phyloP scores from a whole-genome alignment of 2,113 vertebrate genomes.

The Notothenia rossii region DNA sequence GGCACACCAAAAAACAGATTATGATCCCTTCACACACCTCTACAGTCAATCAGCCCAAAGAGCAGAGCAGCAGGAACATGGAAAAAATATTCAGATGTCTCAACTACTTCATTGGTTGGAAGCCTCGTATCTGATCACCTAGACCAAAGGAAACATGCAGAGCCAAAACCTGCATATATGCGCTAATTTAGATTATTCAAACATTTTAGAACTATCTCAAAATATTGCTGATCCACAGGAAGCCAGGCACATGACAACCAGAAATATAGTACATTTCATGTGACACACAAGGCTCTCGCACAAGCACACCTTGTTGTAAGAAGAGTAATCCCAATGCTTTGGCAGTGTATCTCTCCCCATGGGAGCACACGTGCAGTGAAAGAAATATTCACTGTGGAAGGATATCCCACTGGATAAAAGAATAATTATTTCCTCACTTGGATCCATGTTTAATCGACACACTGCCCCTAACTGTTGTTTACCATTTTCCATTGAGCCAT shows the following conservation, averaged over 20 bases:
- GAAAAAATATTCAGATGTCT: not conserved
- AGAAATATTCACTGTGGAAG: not conserved
- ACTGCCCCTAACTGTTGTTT: constrained; percentile 28
- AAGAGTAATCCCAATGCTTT: constrained; percentile 1
- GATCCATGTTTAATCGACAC: not conserved
- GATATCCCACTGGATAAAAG: not conserved
- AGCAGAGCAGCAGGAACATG: not conserved
- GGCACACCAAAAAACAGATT: constrained; percentile 45
- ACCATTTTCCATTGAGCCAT: constrained; percentile 43
- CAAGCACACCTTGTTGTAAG: not conserved
- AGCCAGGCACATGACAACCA: constrained; percentile 14
- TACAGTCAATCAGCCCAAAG: constrained; percentile 8
- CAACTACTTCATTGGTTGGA: not conserved
- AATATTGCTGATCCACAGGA: constrained; percentile 10
- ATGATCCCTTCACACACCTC: constrained; percentile 35
- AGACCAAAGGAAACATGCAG: not conserved
- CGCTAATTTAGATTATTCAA: not conserved
- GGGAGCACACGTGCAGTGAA: not conserved
- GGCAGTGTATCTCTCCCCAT: not conserved
- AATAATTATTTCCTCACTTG: constrained; percentile 7
- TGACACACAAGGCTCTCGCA: constrained; percentile 2
- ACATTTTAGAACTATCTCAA: not conserved
- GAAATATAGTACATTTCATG: not conserved
- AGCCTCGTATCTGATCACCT: not conserved
- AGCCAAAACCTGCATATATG: not conserved